Evolutionary conservation across 2,888 invertebrate species (phyloP).

Genomic region (Andrena flavipes): DNA sequence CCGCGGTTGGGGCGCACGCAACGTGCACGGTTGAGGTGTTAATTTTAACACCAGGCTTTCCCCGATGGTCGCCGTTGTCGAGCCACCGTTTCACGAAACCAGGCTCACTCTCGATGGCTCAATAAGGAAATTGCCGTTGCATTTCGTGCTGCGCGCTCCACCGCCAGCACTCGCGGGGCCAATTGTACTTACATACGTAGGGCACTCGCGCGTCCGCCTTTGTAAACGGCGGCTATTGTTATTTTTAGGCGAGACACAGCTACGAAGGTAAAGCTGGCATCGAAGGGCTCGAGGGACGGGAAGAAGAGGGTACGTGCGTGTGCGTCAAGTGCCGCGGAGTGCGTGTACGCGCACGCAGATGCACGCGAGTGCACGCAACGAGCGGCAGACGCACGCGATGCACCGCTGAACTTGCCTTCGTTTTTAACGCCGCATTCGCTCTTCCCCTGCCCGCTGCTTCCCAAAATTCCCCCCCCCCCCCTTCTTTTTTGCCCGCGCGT

Average conservation of each 20-base stretch:
- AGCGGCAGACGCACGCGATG: conserved; percentile 66
- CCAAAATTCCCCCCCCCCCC: conserved; percentile 12
- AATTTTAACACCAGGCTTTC: conserved; percentile 67
- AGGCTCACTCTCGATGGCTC: conserved; percentile 47
- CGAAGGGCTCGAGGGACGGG: neutral
- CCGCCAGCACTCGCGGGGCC: neutral
- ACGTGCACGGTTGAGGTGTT: conserved; percentile 66
- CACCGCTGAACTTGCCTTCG: conserved; percentile 41
- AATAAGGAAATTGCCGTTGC: conserved; percentile 50
- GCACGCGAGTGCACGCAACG: conserved; percentile 71
- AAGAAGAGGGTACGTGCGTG: conserved; percentile 63
- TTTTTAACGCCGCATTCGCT: conserved; percentile 34
- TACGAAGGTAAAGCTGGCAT: neutral
- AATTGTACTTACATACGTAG: neutral
- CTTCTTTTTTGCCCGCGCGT: neutral
- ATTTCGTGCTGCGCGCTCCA: neutral
- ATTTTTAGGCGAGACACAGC: neutral
- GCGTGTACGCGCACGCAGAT: conserved; percentile 61
- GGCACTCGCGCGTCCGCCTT: neutral
- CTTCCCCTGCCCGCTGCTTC: conserved; percentile 10
- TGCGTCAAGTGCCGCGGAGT: conserved; percentile 62
- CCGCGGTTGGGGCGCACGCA: conserved; percentile 57
- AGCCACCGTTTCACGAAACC: conserved; percentile 53
- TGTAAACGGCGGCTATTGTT: conserved; percentile 35
- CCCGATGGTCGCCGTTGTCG: conserved; percentile 44